phyloP scores from a whole-genome alignment of 2,113 vertebrate genomes.

The Carassius auratus region DNA sequence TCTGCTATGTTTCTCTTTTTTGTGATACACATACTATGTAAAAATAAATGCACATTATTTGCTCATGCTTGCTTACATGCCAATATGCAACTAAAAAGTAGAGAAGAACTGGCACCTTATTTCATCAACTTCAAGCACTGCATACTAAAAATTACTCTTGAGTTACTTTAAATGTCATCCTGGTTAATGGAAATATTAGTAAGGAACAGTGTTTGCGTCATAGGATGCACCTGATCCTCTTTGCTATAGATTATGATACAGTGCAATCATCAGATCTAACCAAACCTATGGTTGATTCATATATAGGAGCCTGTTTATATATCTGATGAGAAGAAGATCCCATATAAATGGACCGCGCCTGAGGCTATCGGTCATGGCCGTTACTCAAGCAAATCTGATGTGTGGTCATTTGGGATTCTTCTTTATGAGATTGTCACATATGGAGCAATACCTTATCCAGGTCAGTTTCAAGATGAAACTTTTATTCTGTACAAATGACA shows the following conservation, averaged over 20 bases:
- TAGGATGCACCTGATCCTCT: background rate
- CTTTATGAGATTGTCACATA: constrained; percentile 74
- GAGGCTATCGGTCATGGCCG: constrained; percentile 68
- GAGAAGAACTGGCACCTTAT: no score
- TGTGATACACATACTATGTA: no score
- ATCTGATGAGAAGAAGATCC: constrained; percentile 73
- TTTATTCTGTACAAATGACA: no score
- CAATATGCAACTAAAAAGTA: no score
- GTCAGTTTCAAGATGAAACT: constrained; percentile 36
- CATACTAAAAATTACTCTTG: no score
- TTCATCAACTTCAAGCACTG: no score
- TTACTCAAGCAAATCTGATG: constrained; percentile 74
- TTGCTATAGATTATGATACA: background rate
- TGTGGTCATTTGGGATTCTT: constrained; percentile 78
- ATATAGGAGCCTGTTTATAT: constrained; percentile 79
- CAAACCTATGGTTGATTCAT: no score
- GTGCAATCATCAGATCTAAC: background rate
- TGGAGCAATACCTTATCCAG: constrained; percentile 74
- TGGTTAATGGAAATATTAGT: background rate
- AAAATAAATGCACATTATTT: no score
- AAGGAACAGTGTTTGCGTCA: background rate
- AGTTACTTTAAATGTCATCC: background rate
- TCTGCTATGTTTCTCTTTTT: no score
- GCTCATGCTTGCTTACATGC: no score
- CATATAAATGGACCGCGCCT: constrained; percentile 76